A percentile compares a stretch with the other conserved stretches of the same genome.
phyloP scores from a whole-genome alignment of 2,797 vertebrate genomes.

The Dendrocincla fuliginosa region DNA sequence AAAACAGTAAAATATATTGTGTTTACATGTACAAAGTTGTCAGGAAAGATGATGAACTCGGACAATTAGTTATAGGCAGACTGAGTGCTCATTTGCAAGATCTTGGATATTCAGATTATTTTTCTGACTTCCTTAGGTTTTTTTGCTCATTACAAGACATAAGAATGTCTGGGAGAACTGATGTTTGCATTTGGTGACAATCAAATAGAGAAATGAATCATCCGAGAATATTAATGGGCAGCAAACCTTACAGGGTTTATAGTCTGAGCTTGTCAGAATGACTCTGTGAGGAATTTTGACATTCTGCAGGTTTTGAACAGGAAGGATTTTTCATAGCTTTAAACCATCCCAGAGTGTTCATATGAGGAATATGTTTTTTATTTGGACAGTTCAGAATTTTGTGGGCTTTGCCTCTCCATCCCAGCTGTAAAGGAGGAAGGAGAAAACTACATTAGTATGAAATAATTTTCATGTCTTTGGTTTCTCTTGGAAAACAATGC shows the following conservation, averaged over 20 bases:
- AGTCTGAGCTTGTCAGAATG: slow-evolving; percentile 36
- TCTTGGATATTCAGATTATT: not conserved
- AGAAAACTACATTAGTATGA: not conserved
- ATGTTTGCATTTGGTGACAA: slow-evolving; percentile 48
- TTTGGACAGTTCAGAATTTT: not conserved
- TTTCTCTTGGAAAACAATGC: not conserved
- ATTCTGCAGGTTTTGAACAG: not conserved
- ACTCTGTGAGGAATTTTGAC: slow-evolving; percentile 12
- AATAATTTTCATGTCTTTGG: not conserved
- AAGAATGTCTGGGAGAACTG: not conserved
- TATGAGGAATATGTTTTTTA: not conserved
- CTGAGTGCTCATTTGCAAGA: not conserved
- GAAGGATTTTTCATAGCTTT: not conserved
- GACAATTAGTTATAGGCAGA: not conserved
- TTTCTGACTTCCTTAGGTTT: not conserved
- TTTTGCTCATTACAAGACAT: not conserved
- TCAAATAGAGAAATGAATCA: slow-evolving; percentile 38
- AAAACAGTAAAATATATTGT: not conserved
- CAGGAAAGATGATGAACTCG: not conserved
- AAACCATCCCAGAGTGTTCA: not conserved
- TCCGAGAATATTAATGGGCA: slow-evolving; percentile 2
- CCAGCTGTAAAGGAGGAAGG: not conserved
- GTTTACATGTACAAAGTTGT: not conserved
- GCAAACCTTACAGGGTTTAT: not conserved
- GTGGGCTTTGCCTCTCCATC: not conserved